Base-by-base conservation (phyloP, 2,888 invertebrate genomes). In the Hofmannophila pseudospretella region DNA sequence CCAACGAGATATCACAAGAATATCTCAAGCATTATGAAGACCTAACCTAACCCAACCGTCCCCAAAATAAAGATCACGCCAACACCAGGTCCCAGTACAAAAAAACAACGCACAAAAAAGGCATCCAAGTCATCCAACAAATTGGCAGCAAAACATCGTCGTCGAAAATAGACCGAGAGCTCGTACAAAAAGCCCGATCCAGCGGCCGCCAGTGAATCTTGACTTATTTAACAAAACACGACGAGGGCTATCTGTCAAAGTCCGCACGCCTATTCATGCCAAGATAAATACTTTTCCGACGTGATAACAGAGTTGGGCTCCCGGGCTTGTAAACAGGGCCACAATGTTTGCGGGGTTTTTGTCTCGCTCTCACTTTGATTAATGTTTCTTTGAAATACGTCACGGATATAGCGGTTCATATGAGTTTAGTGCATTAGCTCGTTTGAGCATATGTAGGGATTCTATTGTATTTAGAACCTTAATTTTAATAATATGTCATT, bases 201-300 rank as follows among this genome's bases (percentile, higher is more conserved):
- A 12, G 10, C n/a, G 12, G 7, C 7, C 44, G 41, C 44, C 43
- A 41, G 42, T 38, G 47, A 55, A 59, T 57, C 65, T 57, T 58
- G 61, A 68, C 59, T 71, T 74, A 73, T 68, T 73, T 65, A 72
- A 72, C 74, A 71, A 67, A 75, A 73, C 65, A 66, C 51, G 61
- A 56, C 57, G 39, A 39, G 54, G 54, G 59, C 66, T 62, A 77
- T 79, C 72, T 71, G 77, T 79, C 78, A 77, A 69, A 67, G 71
- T 71, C 73, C 44, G 49, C 44, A 43, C 41, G 61, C 56, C 69
- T 62, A 70, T 74, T 76, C 71, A 69, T 58, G 57, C 54, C 51
- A 66, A 70, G 68, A 75, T 73, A 75, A 76, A 77, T 74, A 71
- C 70, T 64, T 56, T 39, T 35, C 41, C 50, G 58, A 58, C 60